Evolutionary conservation across 2,888 invertebrate genomes (phyloP).

Genomic region (Ophion ellenae): DNA sequence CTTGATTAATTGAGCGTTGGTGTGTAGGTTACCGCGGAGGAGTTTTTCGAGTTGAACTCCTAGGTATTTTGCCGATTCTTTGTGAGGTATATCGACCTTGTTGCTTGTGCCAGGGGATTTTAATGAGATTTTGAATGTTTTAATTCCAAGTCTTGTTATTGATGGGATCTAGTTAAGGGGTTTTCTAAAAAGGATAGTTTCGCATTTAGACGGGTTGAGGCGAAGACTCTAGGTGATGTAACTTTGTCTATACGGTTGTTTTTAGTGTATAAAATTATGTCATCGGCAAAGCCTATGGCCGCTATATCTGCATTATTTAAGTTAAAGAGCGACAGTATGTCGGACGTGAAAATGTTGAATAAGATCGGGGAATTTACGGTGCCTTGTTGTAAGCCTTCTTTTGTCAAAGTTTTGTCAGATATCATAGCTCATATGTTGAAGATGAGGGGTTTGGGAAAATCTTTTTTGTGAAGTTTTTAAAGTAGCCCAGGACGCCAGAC

Average conservation of each 20-base stretch:
- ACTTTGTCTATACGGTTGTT: no score
- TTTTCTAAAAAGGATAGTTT: background rate
- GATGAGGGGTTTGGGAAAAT: background rate
- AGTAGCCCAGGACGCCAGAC: constrained; percentile 47
- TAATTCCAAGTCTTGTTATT: background rate
- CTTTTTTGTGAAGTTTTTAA: constrained; percentile 6
- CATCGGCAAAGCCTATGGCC: no score
- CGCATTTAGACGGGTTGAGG: background rate
- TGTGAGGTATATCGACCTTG: background rate
- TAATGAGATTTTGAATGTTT: background rate
- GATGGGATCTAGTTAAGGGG: background rate
- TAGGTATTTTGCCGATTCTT: background rate
- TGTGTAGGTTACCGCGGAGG: background rate
- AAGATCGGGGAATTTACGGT: no score
- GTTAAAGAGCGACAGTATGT: no score
- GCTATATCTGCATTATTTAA: no score
- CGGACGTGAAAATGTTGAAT: no score
- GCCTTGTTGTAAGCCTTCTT: no score
- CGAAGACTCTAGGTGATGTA: background rate
- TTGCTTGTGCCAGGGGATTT: no score
- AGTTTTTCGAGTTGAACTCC: background rate
- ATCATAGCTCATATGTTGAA: no score
- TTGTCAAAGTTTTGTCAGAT: no score
- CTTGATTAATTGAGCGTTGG: background rate
- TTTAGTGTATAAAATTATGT: no score